These are phyloP conservation scores for Drosophila neonasuta DNA, from an alignment of 2,888 invertebrate species.

Conservation along the genomic window DNA sequence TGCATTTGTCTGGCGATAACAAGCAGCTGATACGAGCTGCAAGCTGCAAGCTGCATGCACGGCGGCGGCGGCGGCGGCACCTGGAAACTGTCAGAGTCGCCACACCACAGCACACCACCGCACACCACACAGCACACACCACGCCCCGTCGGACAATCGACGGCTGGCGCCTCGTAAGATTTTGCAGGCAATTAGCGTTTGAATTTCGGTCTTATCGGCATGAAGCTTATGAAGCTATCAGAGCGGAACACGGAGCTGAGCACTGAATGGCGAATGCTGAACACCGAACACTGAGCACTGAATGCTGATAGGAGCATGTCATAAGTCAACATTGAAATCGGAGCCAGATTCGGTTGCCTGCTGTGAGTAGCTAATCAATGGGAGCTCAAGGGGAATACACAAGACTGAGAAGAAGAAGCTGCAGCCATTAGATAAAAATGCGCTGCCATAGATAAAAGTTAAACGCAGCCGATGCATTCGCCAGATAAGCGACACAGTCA, in stretches of 20 bases:
- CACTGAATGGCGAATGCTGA: neutral
- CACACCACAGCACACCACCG: conserved; percentile 22
- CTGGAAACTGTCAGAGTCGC: conserved; percentile 48
- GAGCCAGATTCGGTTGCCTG: conserved; percentile 48
- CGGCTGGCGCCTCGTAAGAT: conserved; percentile 27
- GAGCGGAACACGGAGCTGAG: conserved; percentile 20
- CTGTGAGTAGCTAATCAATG: conserved; percentile 67
- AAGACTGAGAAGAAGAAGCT: conserved; percentile 38
- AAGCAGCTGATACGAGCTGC: conserved; percentile 64
- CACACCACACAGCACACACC: neutral
- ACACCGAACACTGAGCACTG: neutral
- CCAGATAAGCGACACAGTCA: conserved; percentile 54
- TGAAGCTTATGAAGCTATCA: conserved; percentile 74
- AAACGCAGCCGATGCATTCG: conserved; percentile 68
- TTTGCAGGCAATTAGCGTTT: conserved; percentile 65
- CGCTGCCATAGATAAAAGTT: conserved; percentile 66
- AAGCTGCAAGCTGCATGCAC: conserved; percentile 6
- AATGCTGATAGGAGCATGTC: conserved; percentile 54
- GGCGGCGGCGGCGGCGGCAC: conserved; percentile 33
- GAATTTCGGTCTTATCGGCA: conserved; percentile 57
- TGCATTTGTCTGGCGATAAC: conserved; percentile 78
- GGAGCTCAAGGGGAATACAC: neutral
- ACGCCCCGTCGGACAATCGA: conserved; percentile 4
- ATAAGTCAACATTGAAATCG: conserved; percentile 72
- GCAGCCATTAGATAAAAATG: conserved; percentile 71